A percentile compares a stretch with the other conserved stretches of the same genome.
Evolutionary conservation across 2,797 vertebrate species (phyloP).

Genomic region (Mormyrops attenuatus): DNA sequence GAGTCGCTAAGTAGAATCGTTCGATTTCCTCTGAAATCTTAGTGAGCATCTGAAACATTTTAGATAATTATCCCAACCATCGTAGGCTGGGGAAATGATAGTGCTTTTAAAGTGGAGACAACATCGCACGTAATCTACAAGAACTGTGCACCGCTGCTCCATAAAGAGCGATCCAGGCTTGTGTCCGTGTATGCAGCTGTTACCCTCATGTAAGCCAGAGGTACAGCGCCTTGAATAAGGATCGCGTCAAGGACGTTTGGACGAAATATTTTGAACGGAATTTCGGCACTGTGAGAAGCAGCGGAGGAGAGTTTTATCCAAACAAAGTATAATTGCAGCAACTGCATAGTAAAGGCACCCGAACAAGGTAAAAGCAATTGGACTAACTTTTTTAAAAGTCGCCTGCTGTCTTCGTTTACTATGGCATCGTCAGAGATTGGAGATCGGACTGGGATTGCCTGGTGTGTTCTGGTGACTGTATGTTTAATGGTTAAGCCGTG

Average conservation of each 20-base stretch:
- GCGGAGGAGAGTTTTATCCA: neutral
- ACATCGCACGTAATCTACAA: neutral
- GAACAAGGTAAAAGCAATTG: neutral
- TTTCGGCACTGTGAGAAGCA: neutral
- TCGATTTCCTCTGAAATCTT: neutral
- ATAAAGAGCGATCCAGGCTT: neutral
- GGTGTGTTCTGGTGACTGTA: conserved; percentile 45
- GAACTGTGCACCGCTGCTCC: neutral
- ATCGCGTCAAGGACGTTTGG: conserved; percentile 2
- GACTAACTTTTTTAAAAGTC: neutral
- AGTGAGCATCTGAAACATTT: neutral
- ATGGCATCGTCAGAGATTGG: conserved; percentile 43
- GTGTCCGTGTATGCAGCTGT: neutral
- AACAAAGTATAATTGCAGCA: neutral
- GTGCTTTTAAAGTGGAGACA: neutral
- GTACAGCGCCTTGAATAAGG: neutral
- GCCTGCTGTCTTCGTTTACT: neutral
- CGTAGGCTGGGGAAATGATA: neutral
- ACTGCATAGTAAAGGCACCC: neutral
- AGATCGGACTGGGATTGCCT: conserved; percentile 29
- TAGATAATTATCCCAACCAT: neutral
- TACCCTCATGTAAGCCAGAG: neutral
- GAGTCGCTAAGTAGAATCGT: neutral
- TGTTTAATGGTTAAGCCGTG: conserved; percentile 36
- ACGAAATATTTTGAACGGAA: neutral